Evolutionary conservation across 2,113 vertebrate species (phyloP).

Genomic region (Gila orcuttii): DNA sequence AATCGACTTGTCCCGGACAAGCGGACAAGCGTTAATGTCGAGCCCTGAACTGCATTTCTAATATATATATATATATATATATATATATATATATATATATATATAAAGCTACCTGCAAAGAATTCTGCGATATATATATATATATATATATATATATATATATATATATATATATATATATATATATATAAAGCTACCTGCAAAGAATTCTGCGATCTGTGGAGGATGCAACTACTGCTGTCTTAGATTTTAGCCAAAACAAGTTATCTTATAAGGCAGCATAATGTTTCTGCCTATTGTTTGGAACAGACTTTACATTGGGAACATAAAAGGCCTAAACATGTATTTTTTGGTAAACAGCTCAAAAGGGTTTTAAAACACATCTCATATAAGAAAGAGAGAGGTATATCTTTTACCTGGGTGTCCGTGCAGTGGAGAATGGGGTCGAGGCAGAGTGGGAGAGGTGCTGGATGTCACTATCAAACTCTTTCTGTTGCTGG

Average conservation of each 20-base stretch:
- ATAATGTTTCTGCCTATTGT: background rate
- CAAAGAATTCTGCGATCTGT: background rate
- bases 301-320: background rate
- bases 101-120: too few species aligned
- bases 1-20: too few species aligned
- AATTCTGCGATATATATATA: too few species aligned
- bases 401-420: conserved; percentile 79
- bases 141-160: too few species aligned
- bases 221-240: too few species aligned
- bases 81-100: too few species aligned
- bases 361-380: background rate
- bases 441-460: conserved; percentile 93
- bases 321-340: background rate
- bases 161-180: too few species aligned
- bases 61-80: too few species aligned
- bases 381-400: background rate
- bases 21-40: too few species aligned
- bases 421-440: conserved; percentile 93
- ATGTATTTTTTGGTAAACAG: background rate
- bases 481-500: conserved; percentile 97
- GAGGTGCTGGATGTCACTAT: conserved; percentile 97
- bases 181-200: background rate
- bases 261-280: background rate
- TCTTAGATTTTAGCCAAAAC: too few species aligned
- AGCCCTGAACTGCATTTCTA: background rate